Percentiles rank a stretch among this genome's conserved stretches.
Conservation (phyloP, 37 sponge, comb jelly and placozoan genomes). For the Lycopodina hypogea region DNA sequence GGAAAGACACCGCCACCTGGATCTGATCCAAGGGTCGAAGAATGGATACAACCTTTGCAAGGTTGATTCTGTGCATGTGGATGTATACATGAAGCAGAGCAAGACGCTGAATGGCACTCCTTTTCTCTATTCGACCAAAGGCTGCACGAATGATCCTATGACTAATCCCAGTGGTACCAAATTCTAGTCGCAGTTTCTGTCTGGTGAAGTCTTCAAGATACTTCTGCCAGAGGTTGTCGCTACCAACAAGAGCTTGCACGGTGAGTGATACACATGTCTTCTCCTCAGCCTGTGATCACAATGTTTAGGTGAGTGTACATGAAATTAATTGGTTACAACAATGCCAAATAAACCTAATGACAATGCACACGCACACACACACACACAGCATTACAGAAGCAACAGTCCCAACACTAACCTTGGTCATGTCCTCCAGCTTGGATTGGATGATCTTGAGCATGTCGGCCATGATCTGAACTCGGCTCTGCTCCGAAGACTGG, state of each 20-base stretch:
- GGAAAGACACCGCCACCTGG: slow-evolving; percentile 19
- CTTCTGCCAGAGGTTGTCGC: slow-evolving; percentile 41
- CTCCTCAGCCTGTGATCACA: slow-evolving; percentile 30
- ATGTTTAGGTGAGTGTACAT: too few relatives aligned
- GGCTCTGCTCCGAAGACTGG: slow-evolving; percentile 15
- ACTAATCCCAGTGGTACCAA: slow-evolving; percentile 20
- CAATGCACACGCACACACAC: background rate
- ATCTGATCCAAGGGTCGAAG: slow-evolving; percentile 59
- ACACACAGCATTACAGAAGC: too few relatives aligned
- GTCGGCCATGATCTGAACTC: slow-evolving; percentile 12
- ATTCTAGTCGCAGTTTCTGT: slow-evolving; percentile 49
- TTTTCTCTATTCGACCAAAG: slow-evolving; percentile 30
- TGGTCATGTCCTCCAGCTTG: slow-evolving; percentile 9
- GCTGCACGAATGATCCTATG: slow-evolving; percentile 26
- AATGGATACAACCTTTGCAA: slow-evolving; percentile 60
- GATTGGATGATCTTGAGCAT: slow-evolving; percentile 19
- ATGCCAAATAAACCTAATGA: too few relatives aligned
- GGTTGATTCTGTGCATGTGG: slow-evolving; percentile 60
- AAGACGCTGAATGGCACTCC: slow-evolving; percentile 22
- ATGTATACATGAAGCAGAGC: slow-evolving; percentile 52
- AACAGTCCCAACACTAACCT: slow-evolving; percentile 14
- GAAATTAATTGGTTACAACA: background rate
- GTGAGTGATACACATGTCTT: slow-evolving; percentile 21
- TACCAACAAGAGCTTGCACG: slow-evolving; percentile 26
- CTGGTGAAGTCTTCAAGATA: slow-evolving; percentile 66